Conservation (phyloP, 2,797 vertebrate genomes). For the Siniperca obscura region DNA sequence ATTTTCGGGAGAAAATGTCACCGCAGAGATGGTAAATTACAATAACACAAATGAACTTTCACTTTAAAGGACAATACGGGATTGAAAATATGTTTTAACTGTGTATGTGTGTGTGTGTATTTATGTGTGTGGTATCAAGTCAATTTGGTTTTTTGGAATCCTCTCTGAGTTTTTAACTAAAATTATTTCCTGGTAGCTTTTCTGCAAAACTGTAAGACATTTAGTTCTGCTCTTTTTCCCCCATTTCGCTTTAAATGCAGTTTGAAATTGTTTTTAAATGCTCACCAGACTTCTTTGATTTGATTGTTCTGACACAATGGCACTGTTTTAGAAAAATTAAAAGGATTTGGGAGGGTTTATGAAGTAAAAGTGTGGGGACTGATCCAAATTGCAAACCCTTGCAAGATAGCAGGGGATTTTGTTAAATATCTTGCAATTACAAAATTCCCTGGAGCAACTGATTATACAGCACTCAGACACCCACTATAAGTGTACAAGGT, state of each 20-base stretch:
- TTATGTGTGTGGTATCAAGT: neutral
- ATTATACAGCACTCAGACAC: constrained; percentile 72
- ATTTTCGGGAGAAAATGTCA: constrained; percentile 78
- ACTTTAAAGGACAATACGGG: constrained; percentile 68
- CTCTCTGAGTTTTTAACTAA: constrained; percentile 14
- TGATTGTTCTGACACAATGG: constrained; percentile 40
- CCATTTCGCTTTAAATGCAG: constrained; percentile 13
- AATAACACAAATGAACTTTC: constrained; percentile 77
- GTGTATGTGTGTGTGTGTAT: constrained; percentile 15
- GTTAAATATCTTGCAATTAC: constrained; percentile 75
- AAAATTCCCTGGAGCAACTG: constrained; percentile 63
- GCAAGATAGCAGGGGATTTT: constrained; percentile 67
- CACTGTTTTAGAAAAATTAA: constrained; percentile 29
- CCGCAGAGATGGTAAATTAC: constrained; percentile 62
- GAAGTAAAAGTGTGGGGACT: constrained; percentile 43
- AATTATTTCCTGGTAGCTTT: constrained; percentile 34
- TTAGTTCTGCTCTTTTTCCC: neutral
- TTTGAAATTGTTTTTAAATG: constrained; percentile 33
- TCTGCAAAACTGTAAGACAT: constrained; percentile 24
- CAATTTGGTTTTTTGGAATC: constrained; percentile 9
- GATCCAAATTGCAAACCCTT: constrained; percentile 60
- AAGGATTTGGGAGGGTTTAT: constrained; percentile 36
- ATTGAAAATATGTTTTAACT: constrained; percentile 65
- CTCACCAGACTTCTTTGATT: constrained; percentile 25
- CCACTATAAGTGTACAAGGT: constrained; percentile 42